These are phyloP conservation scores for Sterrhoptilus dennistouni DNA, from an alignment of 2,113 vertebrate genomes.

Conservation along the genomic window DNA sequence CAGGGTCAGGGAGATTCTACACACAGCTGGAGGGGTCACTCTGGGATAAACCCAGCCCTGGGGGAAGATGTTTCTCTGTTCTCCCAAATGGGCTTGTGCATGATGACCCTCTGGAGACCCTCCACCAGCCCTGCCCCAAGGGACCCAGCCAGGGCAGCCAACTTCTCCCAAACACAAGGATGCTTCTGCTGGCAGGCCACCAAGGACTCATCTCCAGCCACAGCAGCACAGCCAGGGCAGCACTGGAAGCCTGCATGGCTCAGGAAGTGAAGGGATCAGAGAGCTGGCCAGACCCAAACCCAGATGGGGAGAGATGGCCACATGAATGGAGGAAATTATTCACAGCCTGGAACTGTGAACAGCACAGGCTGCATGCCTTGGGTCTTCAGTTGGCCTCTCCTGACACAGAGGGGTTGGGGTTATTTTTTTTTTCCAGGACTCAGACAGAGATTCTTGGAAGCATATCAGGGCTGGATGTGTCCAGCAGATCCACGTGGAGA, in stretches of 20 bases:
- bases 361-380: not conserved
- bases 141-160: fast-evolving
- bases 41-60: not conserved
- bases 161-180: not conserved
- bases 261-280: not conserved
- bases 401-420: fast-evolving
- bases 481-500: not conserved
- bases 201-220: not conserved
- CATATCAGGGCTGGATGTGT: not conserved
- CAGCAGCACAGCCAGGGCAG: not conserved
- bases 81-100: not conserved
- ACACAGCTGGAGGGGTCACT: not conserved
- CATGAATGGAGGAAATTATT: not conserved
- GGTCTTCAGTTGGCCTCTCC: not conserved
- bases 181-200: not conserved
- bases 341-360: conserved; percentile 28
- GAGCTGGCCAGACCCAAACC: not conserved
- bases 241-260: not conserved
- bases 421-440: not conserved
- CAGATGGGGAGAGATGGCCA: not conserved
- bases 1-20: not conserved
- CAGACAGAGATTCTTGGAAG: conserved; percentile 42
- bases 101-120: not conserved
- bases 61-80: not conserved
- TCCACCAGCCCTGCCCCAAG: not conserved